These are phyloP conservation scores for Pelobates cultripes DNA, from an alignment of 2,797 vertebrate genomes.

Conservation along the genomic window DNA sequence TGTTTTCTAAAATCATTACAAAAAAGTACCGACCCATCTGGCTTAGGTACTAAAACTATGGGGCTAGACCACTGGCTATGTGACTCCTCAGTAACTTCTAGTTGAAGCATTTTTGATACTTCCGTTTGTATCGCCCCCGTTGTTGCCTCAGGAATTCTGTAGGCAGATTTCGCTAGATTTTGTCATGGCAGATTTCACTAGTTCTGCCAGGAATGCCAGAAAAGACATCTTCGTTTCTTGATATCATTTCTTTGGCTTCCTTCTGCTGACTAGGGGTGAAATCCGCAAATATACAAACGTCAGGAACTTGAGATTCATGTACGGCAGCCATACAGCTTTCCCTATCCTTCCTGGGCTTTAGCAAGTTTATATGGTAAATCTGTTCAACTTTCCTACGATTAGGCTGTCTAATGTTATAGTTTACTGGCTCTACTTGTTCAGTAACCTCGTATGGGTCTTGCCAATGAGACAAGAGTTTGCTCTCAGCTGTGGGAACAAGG, in stretches of 20 bases:
- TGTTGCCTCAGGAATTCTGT: background rate
- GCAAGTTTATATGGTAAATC: background rate
- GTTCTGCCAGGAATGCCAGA: background rate
- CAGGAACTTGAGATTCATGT: background rate
- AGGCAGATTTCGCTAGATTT: no score
- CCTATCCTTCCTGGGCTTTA: background rate
- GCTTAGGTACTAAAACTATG: background rate
- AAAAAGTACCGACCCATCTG: background rate
- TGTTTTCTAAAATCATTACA: background rate
- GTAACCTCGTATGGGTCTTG: background rate
- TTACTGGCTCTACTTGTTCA: no score
- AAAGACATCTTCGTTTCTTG: background rate
- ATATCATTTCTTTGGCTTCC: background rate
- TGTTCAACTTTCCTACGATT: background rate
- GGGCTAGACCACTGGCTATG: background rate
- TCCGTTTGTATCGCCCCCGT: background rate
- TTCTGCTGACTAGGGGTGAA: background rate
- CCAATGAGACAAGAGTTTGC: background rate
- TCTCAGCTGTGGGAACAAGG: background rate
- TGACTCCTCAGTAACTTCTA: constrained; percentile 3
- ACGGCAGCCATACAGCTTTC: background rate
- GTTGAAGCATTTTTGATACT: background rate
- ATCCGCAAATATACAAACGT: background rate
- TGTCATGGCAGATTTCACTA: background rate
- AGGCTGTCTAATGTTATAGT: background rate